Evolutionary conservation across 2,888 invertebrate species (phyloP).

Genomic region (Cylloceria caligata): DNA sequence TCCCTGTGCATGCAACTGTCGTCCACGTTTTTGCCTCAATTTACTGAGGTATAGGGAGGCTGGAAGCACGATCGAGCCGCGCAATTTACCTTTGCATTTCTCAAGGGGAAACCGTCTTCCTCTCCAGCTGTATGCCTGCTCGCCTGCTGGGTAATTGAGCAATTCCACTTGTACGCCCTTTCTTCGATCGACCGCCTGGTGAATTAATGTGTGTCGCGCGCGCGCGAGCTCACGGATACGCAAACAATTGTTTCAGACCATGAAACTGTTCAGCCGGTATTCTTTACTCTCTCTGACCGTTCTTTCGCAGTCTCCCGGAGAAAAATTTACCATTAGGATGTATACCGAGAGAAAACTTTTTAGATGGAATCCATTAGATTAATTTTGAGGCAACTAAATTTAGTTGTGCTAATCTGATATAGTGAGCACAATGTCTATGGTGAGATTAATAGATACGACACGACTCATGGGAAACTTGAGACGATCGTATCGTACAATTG

Average conservation of each 20-base stretch:
- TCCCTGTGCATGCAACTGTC: constrained; percentile 57
- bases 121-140: constrained; percentile 21
- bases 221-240: constrained; percentile 13
- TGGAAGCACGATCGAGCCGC: constrained; percentile 34
- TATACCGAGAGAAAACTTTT: no score
- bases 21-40: constrained; percentile 72
- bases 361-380: no score
- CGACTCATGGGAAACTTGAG: no score
- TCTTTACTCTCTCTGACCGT: constrained; percentile 13
- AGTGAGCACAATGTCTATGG: no score
- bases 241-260: constrained; percentile 37
- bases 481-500: no score
- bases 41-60: constrained; percentile 73
- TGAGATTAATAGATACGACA: no score
- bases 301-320: background rate
- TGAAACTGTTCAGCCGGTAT: constrained; percentile 13
- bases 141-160: constrained; percentile 74
- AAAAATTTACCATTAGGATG: constrained; percentile 22
- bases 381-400: no score
- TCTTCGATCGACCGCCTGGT: constrained; percentile 47
- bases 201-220: constrained; percentile 57
- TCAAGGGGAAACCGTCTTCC: constrained; percentile 31
- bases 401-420: no score
- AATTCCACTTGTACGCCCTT: constrained; percentile 71
- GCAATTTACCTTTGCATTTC: constrained; percentile 56